These are phyloP conservation scores for Pristionchus fissidentatus DNA, from an alignment of 2,888 invertebrate genomes.

Conservation along the genomic window DNA sequence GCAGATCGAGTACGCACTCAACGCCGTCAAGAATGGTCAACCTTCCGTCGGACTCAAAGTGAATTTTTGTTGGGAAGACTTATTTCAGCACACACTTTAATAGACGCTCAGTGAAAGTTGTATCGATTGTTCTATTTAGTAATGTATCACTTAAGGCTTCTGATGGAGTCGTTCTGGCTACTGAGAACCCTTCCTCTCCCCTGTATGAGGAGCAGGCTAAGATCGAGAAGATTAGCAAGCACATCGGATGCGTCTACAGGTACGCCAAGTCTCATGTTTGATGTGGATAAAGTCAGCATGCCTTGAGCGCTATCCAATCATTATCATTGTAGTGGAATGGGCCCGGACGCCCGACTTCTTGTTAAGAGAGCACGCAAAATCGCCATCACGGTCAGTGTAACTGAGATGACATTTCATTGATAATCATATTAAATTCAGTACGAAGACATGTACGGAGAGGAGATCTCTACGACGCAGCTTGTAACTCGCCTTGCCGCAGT, in stretches of 20 bases:
- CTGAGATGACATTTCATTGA: not conserved
- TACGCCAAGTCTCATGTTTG: not conserved
- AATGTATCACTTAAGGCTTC: slow-evolving; percentile 41
- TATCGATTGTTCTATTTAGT: no score
- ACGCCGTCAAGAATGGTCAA: slow-evolving; percentile 97
- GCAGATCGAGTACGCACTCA: slow-evolving; percentile 99
- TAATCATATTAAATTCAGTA: slow-evolving; percentile 45
- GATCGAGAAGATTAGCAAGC: slow-evolving; percentile 93
- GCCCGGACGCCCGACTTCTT: slow-evolving; percentile 79
- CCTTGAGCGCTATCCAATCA: not conserved
- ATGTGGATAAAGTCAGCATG: not conserved
- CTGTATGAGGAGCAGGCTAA: slow-evolving; percentile 96
- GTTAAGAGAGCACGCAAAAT: slow-evolving; percentile 73
- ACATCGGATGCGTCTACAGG: slow-evolving; percentile 94
- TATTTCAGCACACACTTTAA: no score
- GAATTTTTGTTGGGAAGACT: no score
- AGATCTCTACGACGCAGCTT: slow-evolving; percentile 94
- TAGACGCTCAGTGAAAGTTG: no score
- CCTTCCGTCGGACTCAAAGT: slow-evolving; percentile 92
- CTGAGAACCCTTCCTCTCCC: slow-evolving; percentile 97
- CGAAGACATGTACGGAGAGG: slow-evolving; percentile 72
- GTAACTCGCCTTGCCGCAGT: slow-evolving; percentile 95
- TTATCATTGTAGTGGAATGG: slow-evolving; percentile 81
- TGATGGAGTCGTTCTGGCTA: slow-evolving; percentile 97
- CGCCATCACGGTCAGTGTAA: slow-evolving; percentile 63